Percentiles rank a stretch among this genome's conserved stretches.
Evolutionary conservation across 2,888 invertebrate species (phyloP).

Genomic region (Stomorhina lunata): DNA sequence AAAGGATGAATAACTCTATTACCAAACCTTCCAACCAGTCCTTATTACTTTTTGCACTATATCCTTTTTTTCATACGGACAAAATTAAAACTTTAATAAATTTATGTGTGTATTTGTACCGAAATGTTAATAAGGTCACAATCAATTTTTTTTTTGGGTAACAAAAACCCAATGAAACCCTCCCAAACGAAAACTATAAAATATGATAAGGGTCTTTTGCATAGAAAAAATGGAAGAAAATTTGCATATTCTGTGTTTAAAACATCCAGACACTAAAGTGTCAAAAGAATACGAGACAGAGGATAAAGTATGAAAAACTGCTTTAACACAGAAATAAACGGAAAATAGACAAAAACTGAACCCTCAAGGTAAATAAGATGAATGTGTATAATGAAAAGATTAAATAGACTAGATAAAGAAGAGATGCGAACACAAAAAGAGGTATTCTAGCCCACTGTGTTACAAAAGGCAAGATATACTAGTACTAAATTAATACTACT

Average conservation of each 20-base stretch:
- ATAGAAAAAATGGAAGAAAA: background rate
- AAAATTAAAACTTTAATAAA: background rate
- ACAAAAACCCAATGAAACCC: background rate
- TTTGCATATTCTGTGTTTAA: conserved; percentile 18
- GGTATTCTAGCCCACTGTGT: conserved; percentile 8
- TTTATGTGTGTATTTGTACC: background rate
- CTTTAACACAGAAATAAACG: background rate
- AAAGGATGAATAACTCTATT: background rate
- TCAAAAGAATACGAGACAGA: conserved; percentile 36
- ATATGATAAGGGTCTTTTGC: conserved; percentile 1
- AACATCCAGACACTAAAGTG: conserved; percentile 39
- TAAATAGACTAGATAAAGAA: conserved; percentile 14
- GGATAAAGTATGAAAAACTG: background rate
- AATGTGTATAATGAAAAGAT: conserved; percentile 41
- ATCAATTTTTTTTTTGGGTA: background rate
- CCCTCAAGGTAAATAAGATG: conserved; percentile 25
- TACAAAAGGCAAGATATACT: no score
- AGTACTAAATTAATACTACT: no score
- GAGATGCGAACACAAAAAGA: background rate
- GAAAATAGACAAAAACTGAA: conserved; percentile 13
- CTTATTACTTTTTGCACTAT: background rate
- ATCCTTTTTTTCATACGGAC: background rate
- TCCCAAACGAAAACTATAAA: background rate
- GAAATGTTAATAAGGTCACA: background rate
- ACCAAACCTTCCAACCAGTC: background rate